Evolutionary conservation across 2,888 invertebrate species (phyloP), one percentile per base, ranked within the genome.

Genomic region (Phortica magna): DNA sequence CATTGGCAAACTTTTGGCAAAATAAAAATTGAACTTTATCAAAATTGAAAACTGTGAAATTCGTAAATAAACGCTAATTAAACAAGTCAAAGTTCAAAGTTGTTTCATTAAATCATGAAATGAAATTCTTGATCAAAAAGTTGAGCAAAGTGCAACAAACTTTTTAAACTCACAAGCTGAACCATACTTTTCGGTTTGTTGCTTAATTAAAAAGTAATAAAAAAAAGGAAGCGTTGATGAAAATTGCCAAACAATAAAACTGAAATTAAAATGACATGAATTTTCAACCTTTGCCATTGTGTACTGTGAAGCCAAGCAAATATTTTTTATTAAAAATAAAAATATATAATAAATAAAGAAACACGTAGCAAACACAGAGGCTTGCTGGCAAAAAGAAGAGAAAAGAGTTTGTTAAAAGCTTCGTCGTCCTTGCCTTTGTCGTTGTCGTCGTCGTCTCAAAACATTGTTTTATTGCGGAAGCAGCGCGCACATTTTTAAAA

Each of bases 381-480:
- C 61, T 22, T 7, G 19, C 61, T 1, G 22, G 22, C 61, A 61
- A 39, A 48, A 73, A 64, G 9, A 14, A 53, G 31, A 10, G 39
- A 53, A 14, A 31, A 74, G 53, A 74, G 53, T 65, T 74, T 65
- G n/a, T 39, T 68, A 68, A 68, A 68, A 53, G 80, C 39, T 67
- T 61, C 42, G 68, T 76, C 74, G 57, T 19, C 71, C 39, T 75
- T 74, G 71, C 55, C 65, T 76, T 76, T 75, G 77, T 59, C 76
- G 74, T 78, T 76, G 14, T 14, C 61, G 57, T 74, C 73, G 68
- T 19, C 70, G 39, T 57, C 31, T 67, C 59, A n/a, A n/a, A 2
- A 59, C 59, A 42, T 43, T 84, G 82, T 83, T 87, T 85, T 83
- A 85, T 85, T 79, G 83, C 83, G 87, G 86, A 85, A 84, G 86